phyloP scores from a whole-genome alignment of 1,140 invertebrate genomes.

The Melitaea cinxia region DNA sequence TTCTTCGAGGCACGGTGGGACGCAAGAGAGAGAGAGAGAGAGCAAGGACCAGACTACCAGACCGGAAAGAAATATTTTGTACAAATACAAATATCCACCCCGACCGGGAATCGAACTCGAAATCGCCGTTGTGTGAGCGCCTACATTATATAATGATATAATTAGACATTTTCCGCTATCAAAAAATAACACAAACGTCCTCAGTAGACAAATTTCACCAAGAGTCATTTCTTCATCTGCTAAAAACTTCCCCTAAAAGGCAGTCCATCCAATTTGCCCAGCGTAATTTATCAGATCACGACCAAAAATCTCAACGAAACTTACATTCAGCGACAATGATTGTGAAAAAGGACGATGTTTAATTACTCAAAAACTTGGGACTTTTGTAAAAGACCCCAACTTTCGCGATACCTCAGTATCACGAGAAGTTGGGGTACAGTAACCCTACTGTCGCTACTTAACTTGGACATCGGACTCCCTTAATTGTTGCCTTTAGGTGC shows the following conservation, averaged over 20 bases:
- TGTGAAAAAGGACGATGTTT: conserved; percentile 43
- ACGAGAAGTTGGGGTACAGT: conserved; percentile 15
- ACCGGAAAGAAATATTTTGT: no score
- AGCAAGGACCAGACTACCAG: no score
- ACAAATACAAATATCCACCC: no score
- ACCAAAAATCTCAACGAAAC: conserved; percentile 20
- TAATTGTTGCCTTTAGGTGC: conserved; percentile 49
- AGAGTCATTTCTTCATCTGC: conserved; percentile 4
- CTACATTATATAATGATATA: no score
- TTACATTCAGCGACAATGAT: conserved; percentile 39
- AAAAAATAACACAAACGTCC: neutral
- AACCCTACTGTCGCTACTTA: conserved; percentile 18
- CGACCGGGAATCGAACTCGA: no score
- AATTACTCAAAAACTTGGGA: conserved; percentile 59
- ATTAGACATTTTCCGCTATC: no score
- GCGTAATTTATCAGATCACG: conserved; percentile 30
- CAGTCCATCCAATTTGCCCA: conserved; percentile 19
- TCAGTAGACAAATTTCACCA: neutral
- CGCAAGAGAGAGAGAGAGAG: no score
- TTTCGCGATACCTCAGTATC: conserved; percentile 16
- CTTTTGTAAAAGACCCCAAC: conserved; percentile 39
- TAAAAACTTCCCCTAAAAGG: conserved; percentile 13
- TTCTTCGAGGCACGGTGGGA: no score
- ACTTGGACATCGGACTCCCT: conserved; percentile 25
- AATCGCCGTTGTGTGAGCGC: no score